phyloP scores from a whole-genome alignment of 2,113 vertebrate species.

The Phylloscopus whistleri region DNA sequence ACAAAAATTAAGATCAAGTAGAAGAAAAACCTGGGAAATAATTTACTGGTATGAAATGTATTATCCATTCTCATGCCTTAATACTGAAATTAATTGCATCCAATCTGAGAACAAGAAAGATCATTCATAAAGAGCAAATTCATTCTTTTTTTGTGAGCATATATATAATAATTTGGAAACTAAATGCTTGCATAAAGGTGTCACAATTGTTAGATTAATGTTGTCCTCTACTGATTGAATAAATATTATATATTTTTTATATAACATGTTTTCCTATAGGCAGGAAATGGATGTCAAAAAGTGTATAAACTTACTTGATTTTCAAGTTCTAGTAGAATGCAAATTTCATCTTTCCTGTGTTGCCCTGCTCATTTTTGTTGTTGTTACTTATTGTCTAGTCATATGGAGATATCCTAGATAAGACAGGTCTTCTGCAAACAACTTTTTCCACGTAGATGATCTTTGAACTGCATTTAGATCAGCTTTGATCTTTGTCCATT shows the following conservation, averaged over 20 bases:
- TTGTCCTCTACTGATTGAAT: not conserved
- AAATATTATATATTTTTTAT: not conserved
- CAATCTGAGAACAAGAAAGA: not conserved
- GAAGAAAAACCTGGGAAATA: not conserved
- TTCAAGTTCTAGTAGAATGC: not conserved
- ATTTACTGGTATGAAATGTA: not conserved
- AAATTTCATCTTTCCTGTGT: not conserved
- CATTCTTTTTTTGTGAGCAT: not conserved
- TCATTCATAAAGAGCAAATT: not conserved
- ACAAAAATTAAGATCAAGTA: not conserved
- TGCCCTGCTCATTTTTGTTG: not conserved
- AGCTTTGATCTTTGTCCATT: constrained; percentile 57
- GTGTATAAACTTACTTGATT: not conserved
- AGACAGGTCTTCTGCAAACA: constrained; percentile 3
- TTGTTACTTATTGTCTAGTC: not conserved
- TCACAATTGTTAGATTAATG: not conserved
- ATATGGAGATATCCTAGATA: not conserved
- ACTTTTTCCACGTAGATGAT: not conserved
- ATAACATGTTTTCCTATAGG: not conserved
- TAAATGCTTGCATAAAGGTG: not conserved
- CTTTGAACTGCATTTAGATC: constrained; percentile 49
- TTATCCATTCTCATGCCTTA: not conserved
- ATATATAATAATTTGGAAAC: not conserved
- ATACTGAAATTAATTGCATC: not conserved
- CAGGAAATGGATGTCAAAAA: not conserved